Base-by-base conservation (phyloP, 2,888 invertebrate species). In the Sphaeridia pumilis region DNA sequence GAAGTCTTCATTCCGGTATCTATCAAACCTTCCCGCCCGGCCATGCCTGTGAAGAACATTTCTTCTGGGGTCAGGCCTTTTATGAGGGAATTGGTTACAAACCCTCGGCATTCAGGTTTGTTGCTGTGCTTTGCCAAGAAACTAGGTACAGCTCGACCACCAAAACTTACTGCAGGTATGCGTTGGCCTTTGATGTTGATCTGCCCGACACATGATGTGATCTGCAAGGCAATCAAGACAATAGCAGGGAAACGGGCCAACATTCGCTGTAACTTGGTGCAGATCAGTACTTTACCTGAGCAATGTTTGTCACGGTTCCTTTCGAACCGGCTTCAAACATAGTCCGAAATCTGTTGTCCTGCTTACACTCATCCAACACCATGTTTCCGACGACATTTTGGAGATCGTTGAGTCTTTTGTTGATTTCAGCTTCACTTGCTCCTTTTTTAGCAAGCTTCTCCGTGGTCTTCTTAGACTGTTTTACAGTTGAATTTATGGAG, bases 171-270 rank as follows among this genome's bases (percentile, higher is more conserved):
- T 0, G n/a, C n/a, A n/a, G 98, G 98, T 68, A 99, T 99, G 68
- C 98, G 92, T 76, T 99, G 98, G 73, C 98, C 98, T 79, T 99
- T 98, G 62, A 99, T 98, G 81, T 99, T 99, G 73, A 99, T 98
- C 73, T 99, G 98, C 2, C 98, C 98, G 67, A 99, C 98, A 79
- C 98, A 99, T 73, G 98, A 98, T 79, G 98, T 98, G 79, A 98
- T 97, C 79, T 79, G 67, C 2, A n/a, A n/a, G n/a, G n/a, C n/a
- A n/a, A n/a, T n/a, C n/a, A n/a, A n/a, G n/a, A n/a, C n/a, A n/a
- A n/a, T n/a, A n/a, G n/a, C n/a, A n/a, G n/a, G n/a, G n/a, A n/a
- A n/a, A n/a, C n/a, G n/a, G n/a, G n/a, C n/a, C n/a, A n/a, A n/a
- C n/a, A n/a, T n/a, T n/a, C n/a, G n/a, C n/a, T n/a, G n/a, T n/a